Base-by-base conservation (phyloP, 2,888 invertebrate species). In the Brenthis hecate region DNA sequence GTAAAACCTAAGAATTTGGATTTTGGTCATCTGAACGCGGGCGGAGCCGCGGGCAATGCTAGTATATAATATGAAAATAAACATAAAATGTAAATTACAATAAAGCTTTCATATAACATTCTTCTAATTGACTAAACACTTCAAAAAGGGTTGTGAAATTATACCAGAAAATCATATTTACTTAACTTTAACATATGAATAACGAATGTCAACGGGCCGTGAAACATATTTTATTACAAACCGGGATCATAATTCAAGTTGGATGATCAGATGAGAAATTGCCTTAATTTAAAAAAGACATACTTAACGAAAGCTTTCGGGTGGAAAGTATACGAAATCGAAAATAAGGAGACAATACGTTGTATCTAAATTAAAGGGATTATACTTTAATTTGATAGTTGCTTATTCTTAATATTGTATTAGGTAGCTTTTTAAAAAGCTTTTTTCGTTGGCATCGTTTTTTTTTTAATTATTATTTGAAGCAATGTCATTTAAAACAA, bases 211-310 rank as follows among this genome's bases (percentile, higher is more conserved):
- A 57, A 36, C 54, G 48, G 47, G 13, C 61, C 69, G 65, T 71
- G 71, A 69, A 69, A 72, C 69, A 71, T 72, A 68, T 74, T 75
- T 71, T 74, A 72, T 68, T 72, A 68, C 65, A 50, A 66, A 70
- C 71, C 69, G 70, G 60, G 67, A 72, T 66, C 79, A 78, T 85
- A 83, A 83, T 80, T 82, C 82, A 83, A 84, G 84, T 83, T 78
- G 83, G 81, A 84, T 85, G 81, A 83, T 79, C 81, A 80, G 77
- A 77, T 68, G 76, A 78, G 80, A 80, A 81, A 85, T 85, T 84
- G 82, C 82, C 81, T 82, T 84, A 85, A 82, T 82, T 80, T 80
- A 56, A 23, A 77, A 75, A 79, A 81, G 85, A 82, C 81, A 82
- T 79, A 82, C 81, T 79, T 77, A 75, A 76, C 72, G 61, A 73